Evolutionary conservation across 2,113 vertebrate species (phyloP), one percentile per base, ranked within the genome.

Genomic region (Galbula dea): DNA sequence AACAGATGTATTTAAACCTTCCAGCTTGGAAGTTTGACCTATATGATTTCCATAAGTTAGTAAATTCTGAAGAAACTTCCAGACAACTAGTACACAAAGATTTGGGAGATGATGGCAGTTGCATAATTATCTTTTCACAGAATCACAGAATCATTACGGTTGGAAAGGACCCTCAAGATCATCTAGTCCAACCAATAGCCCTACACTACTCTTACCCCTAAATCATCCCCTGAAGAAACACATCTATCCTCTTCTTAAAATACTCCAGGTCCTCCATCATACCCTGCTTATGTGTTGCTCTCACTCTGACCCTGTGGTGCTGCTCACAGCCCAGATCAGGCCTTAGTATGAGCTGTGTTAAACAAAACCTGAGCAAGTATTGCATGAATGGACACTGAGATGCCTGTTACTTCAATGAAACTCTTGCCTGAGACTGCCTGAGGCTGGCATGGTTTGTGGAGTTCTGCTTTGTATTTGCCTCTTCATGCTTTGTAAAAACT

Each of bases 311-410:
- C 10, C 20, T 4, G 9, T 1, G 8, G 23, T 17, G 16, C 34
- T 34, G 71, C 41, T 49, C 23, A 46, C 65, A 20, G 69, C 27
- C 9, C 17, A 10, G 19, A 2, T 15, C 20, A 23, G 46, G 46
- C 24, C 19, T 48, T 11, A 29, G 30, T 29, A 6, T 6, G 15
- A 75, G 37, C n/a, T 4, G 0, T 3, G 15, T 4, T 49, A 18
- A 12, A 18, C 49, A 21, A 75, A 52, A 21, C 11, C 36, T 6
- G 36, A 49, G 76, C 46, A 48, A 65, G 21, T 67, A 6, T 2
- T 22, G 77, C 11, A 41, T 10, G 54, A 36, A 23, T 0, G 3
- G 29, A 10, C 48, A 24, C n/a, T 1, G 1, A 26, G 51, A 19
- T 43, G 45, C 49, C 48, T 4, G 27, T 11, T 39, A 22, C 45